Evolutionary conservation across 1,140 invertebrate genomes (phyloP).

Genomic region (Drosophila nasuta): DNA sequence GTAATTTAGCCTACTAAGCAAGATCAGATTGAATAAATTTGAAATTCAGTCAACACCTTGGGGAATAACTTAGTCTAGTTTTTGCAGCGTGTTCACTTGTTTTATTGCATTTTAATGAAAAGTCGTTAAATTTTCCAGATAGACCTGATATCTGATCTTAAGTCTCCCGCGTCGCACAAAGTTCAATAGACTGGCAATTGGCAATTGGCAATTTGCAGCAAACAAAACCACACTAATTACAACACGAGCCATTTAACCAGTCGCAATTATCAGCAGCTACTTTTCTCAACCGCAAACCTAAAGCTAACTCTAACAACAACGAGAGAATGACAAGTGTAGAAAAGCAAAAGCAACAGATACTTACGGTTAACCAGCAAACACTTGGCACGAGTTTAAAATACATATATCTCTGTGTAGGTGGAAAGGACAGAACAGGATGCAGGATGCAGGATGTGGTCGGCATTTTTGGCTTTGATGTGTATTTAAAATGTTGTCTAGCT

Average conservation of each 20-base stretch:
- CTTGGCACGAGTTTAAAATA: constrained; percentile 51
- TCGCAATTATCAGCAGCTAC: constrained; percentile 68
- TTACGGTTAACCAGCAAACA: constrained; percentile 80
- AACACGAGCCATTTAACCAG: constrained; percentile 74
- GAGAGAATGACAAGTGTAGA: not conserved
- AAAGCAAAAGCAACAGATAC: constrained; percentile 46
- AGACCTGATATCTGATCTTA: constrained; percentile 16
- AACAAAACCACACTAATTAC: constrained; percentile 74
- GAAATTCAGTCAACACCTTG: too few relatives aligned
- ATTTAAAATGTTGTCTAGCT: constrained; percentile 57
- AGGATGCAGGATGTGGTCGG: not conserved
- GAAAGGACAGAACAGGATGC: not conserved
- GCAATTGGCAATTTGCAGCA: constrained; percentile 30
- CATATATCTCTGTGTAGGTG: not conserved
- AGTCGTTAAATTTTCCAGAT: constrained; percentile 5
- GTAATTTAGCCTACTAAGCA: too few relatives aligned
- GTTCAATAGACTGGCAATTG: constrained; percentile 15
- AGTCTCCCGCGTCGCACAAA: not conserved
- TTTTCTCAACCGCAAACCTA: constrained; percentile 38
- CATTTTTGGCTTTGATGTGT: constrained; percentile 71
- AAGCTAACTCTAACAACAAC: constrained; percentile 11
- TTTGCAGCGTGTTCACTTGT: not conserved
- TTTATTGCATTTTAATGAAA: not conserved
- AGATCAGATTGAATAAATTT: too few relatives aligned
- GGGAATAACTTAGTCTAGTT: too few relatives aligned